Percentiles rank a stretch among this genome's conserved stretches.
Evolutionary conservation across 1,140 invertebrate genomes (phyloP).

Genomic region (Diachasma alloeum): DNA sequence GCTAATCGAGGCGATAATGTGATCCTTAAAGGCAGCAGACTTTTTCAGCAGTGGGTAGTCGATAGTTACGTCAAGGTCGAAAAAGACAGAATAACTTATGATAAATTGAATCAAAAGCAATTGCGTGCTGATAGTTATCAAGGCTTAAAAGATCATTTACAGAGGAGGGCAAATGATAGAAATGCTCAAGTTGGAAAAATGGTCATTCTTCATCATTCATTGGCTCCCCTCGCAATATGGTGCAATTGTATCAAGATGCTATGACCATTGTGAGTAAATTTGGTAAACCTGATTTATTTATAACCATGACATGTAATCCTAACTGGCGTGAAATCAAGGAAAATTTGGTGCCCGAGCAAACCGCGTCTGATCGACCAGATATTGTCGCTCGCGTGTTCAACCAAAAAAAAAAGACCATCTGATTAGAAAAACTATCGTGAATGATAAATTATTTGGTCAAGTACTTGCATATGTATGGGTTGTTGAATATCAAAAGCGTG

Average conservation of each 20-base stretch:
- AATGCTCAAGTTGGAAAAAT: neutral
- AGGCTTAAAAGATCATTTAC: neutral
- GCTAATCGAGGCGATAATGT: neutral
- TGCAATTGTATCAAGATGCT: constrained; percentile 49
- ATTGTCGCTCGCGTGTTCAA: neutral
- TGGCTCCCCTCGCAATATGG: constrained; percentile 51
- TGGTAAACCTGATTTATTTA: constrained; percentile 37
- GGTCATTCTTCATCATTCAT: neutral
- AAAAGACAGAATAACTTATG: neutral
- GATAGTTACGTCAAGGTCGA: constrained; percentile 8
- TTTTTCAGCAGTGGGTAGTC: constrained; percentile 11
- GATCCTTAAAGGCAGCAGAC: neutral
- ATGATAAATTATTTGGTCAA: neutral
- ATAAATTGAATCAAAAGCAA: neutral
- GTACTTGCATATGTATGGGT: neutral
- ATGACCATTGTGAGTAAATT: constrained; percentile 36
- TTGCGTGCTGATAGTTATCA: neutral
- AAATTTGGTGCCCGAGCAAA: neutral
- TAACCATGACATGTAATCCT: neutral
- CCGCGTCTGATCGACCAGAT: constrained; percentile 29
- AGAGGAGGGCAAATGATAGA: neutral
- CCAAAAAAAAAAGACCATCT: neutral
- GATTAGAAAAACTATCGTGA: neutral
- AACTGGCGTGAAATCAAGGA: neutral
- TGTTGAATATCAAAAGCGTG: neutral